Evolutionary conservation across 2,888 invertebrate species (phyloP).

Genomic region (Chrysolina oricalcia): DNA sequence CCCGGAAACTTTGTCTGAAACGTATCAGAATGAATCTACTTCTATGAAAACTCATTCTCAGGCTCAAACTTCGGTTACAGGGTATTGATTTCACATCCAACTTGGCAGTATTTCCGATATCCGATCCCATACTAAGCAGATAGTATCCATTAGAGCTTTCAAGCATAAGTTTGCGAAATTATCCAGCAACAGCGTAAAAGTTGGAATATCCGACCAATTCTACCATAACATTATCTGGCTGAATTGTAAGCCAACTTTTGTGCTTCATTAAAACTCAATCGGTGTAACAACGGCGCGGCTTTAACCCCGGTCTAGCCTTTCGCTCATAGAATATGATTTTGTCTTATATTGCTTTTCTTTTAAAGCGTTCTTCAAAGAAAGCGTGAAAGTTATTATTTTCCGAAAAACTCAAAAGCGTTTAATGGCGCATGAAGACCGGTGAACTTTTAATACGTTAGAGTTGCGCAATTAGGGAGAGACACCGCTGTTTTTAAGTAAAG

Average conservation of each 20-base stretch:
- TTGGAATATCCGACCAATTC: background rate
- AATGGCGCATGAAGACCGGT: conserved; percentile 17
- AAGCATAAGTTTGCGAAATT: background rate
- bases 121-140: too few relatives aligned
- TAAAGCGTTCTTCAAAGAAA: conserved; percentile 45
- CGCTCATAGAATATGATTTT: conserved; percentile 27
- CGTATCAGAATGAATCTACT: too few relatives aligned
- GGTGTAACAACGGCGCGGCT: conserved; percentile 23
- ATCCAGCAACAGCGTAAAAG: background rate
- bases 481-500: background rate
- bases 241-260: conserved; percentile 30
- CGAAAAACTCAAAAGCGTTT: conserved; percentile 24
- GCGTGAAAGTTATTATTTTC: conserved; percentile 43
- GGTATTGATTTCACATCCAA: background rate
- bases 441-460: conserved; percentile 33
- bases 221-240: conserved; percentile 12
- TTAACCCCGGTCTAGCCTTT: conserved; percentile 17
- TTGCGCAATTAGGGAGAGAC: conserved; percentile 8
- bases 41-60: background rate
- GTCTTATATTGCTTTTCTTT: conserved; percentile 42
- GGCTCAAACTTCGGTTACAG: background rate
- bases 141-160: background rate
- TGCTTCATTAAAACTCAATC: conserved; percentile 47
- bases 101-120: too few relatives aligned
- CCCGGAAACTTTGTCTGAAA: too few relatives aligned